phyloP scores from a whole-genome alignment of 2,888 invertebrate species.

The Ormyrus rosae region DNA sequence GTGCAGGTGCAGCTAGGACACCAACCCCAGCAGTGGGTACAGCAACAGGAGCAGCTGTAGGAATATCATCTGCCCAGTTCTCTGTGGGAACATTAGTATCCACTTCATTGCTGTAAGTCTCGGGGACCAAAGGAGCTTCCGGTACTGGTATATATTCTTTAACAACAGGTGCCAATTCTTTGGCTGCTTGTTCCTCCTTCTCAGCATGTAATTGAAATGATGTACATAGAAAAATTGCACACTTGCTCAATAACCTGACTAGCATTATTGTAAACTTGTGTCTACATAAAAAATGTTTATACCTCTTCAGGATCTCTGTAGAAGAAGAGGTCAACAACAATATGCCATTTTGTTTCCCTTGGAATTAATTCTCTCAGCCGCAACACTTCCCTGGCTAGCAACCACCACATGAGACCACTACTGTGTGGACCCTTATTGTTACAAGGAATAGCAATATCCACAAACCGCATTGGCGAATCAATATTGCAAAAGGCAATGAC shows the following conservation, averaged over 20 bases:
- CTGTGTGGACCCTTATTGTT: conserved; percentile 98
- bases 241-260: conserved; percentile 46
- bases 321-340: conserved; percentile 99
- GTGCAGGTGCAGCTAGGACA: conserved; percentile 68
- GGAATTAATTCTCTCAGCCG: conserved; percentile 95
- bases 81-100: conserved; percentile 71
- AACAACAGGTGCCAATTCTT: conserved; percentile 82
- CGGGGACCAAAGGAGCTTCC: conserved; percentile 53
- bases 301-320: conserved; percentile 99
- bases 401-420: conserved; percentile 99
- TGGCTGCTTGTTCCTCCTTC: conserved; percentile 95
- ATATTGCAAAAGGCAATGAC: conserved; percentile 99
- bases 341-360: conserved; percentile 95
- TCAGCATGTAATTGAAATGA: conserved; percentile 80
- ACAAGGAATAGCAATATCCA: conserved; percentile 99
- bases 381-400: conserved; percentile 96
- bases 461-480: conserved; percentile 96
- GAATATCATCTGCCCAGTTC: conserved; percentile 78
- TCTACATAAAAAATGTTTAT: background rate
- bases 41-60: conserved; percentile 65
- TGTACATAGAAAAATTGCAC: conserved; percentile 1
- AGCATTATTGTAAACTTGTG: background rate
- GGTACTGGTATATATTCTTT: conserved; percentile 76
- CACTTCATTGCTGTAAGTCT: conserved; percentile 71
- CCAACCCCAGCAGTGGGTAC: conserved; percentile 68